Evolutionary conservation across 2,113 vertebrate species (phyloP), one percentile per base, ranked within the genome.

Genomic region (Andinoacara biseriatus): DNA sequence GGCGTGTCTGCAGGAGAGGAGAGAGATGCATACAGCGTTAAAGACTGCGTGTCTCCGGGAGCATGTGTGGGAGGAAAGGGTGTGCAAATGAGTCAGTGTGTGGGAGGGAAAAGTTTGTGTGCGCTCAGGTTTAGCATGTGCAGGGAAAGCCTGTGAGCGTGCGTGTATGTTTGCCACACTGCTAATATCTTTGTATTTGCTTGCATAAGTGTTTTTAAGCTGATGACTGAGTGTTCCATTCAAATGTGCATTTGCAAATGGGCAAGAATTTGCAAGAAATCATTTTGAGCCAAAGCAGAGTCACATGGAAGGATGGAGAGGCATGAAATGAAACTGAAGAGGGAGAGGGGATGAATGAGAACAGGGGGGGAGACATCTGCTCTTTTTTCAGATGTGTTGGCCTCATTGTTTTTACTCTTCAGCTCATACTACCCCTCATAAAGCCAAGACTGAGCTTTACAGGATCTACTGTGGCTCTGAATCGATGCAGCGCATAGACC

Each of bases 1-100:
- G 33, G 98, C 98, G 1, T 96, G 96, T 78, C 96, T 96, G 92
- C 15, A 20, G 57, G 61, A 58, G 40, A 65, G 62, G 10, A 14
- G 40, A 15, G 35, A 38, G 43, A 72, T 57, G 76, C 38, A 76
- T 3, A 65, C 9, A 2, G 5, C 1, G 79, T 83, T 63, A 61
- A 43, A n/a, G 1, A 38, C 22, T 13, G 67, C 20, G 5, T 2
- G 75, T 58, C 15, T 56, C 14, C 15, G n/a, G 5, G 58, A 20
- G 11, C 18, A 33, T n/a, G 62, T 54, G 72, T 75, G 69, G 10
- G 76, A 29, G 33, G 10, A 52, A 14, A 22, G 62, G 11, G 5
- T 5, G n/a, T 24, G 35, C 2, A 40, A 35, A 40, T n/a, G n/a
- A 26, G 46, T 58, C 22, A 18, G 49, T 29, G 54, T 65, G 61